Percentiles rank a stretch among this genome's conserved stretches.
These are phyloP conservation scores for Oreonectes daqikongensis DNA, from an alignment of 2,797 vertebrate species.

Conservation along the genomic window DNA sequence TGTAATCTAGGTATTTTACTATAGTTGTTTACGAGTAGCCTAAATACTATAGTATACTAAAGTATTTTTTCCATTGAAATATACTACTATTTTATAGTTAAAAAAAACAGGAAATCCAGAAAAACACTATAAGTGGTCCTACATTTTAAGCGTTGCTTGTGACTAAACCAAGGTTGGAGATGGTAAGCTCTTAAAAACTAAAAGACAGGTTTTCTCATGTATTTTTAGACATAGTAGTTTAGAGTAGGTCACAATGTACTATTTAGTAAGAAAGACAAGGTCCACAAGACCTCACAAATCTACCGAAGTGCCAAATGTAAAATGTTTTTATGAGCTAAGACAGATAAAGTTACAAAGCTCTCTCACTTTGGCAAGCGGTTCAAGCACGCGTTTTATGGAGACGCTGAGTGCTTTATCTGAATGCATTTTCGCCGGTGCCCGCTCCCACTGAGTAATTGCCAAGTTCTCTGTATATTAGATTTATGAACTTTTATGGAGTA, in stretches of 20 bases:
- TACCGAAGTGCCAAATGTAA: slow-evolving; percentile 40
- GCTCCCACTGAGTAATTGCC: slow-evolving; percentile 41
- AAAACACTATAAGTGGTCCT: too few species aligned
- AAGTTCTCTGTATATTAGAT: slow-evolving; percentile 50
- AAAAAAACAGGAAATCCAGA: background rate
- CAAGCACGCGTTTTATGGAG: slow-evolving; percentile 38
- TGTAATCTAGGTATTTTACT: too few species aligned
- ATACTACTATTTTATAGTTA: too few species aligned
- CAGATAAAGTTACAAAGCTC: slow-evolving; percentile 34
- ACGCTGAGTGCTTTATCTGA: slow-evolving; percentile 42
- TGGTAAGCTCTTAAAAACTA: background rate
- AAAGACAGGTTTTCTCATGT: background rate
- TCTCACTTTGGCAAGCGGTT: slow-evolving; percentile 26
- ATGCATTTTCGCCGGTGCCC: slow-evolving; percentile 33
- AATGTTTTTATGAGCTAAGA: slow-evolving; percentile 34
- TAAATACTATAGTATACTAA: too few species aligned
- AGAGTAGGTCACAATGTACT: slow-evolving; percentile 13
- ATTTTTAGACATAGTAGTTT: background rate
- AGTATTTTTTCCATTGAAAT: too few species aligned
- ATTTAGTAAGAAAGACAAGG: slow-evolving; percentile 12
- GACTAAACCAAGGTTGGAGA: too few species aligned
- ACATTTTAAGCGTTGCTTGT: too few species aligned
- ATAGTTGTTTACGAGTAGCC: too few species aligned
- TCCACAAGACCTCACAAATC: slow-evolving; percentile 23
- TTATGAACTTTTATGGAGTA: slow-evolving; percentile 49